Evolutionary conservation across 2,888 invertebrate species (phyloP), one percentile per base, ranked within the genome.

Genomic region (Diarsia dahlii): DNA sequence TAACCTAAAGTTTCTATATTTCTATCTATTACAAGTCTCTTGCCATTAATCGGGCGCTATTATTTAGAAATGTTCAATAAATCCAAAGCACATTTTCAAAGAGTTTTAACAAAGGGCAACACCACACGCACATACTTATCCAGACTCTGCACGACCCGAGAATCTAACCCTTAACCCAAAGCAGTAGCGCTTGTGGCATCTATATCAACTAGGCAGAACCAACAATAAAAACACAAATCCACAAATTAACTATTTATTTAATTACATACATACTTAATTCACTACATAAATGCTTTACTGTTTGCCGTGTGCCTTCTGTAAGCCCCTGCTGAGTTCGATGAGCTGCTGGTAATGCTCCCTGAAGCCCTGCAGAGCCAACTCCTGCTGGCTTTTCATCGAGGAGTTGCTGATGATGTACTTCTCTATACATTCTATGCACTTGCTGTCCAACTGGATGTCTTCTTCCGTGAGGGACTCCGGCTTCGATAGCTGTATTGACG

Each of bases 321-420:
- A 92, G n/a, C 97, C 98, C 34, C 97, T 94, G 79, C 97, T 97
- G 0, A 98, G 91, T 74, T 97, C 97, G 56, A 97, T 92, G 76
- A 97, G 95, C 84, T 97, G 97, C 60, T 97, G 97, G 84, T 97
- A 97, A n/a, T 97, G 89, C 90, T 98, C 98, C 87, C 97, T 97
- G 86, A 97, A 97, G 9, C 98, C 97, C 91, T 98, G 98, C n/a
- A 98, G 90, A 0, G 98, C 97, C 65, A 98, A 91, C 87, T 98
- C 97, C 63, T 98, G 96, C 77, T 97, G 97, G 8, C 97, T 97
- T 92, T 97, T 98, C 93, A 97, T 98, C 2, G 97, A 91, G 0
- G 98, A 97, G 88, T 97, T 97, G 50, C 96, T 94, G 20, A 95
- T 92, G 20, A 98, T 97, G 90, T 97, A 98, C 76, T 96, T 95